phyloP scores from a whole-genome alignment of 1,140 invertebrate species.

The Calosoma granatense region DNA sequence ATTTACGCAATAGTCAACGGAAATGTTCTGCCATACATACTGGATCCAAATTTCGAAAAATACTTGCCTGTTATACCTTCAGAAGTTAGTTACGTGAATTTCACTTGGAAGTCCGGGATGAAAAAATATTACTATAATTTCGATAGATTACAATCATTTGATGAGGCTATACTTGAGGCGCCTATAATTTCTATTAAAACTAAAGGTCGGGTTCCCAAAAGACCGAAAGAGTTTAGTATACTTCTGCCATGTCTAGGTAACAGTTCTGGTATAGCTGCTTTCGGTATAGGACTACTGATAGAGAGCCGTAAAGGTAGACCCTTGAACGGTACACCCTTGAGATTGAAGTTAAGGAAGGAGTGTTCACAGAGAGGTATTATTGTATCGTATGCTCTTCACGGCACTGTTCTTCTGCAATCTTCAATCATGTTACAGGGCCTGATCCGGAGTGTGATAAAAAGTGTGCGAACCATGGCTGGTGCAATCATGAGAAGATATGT shows the following conservation, averaged over 20 bases:
- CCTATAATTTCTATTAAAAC: slow-evolving; percentile 80
- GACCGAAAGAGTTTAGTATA: slow-evolving; percentile 85
- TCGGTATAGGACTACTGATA: slow-evolving; percentile 80
- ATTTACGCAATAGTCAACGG: slow-evolving; percentile 83
- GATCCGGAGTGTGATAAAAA: slow-evolving; percentile 82
- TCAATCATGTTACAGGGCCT: slow-evolving; percentile 48
- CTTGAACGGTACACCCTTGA: slow-evolving; percentile 79
- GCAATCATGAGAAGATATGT: slow-evolving; percentile 69
- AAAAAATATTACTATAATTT: slow-evolving; percentile 85
- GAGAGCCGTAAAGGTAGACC: slow-evolving; percentile 63
- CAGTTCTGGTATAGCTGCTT: slow-evolving; percentile 76
- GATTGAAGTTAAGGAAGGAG: slow-evolving; percentile 84
- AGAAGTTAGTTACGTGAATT: slow-evolving; percentile 82
- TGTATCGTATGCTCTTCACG: slow-evolving; percentile 11
- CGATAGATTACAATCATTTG: slow-evolving; percentile 70
- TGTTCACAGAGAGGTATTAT: slow-evolving; percentile 69
- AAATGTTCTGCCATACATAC: slow-evolving; percentile 68
- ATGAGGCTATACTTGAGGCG: slow-evolving; percentile 70
- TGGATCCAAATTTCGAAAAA: slow-evolving; percentile 81
- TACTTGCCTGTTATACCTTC: slow-evolving; percentile 82
- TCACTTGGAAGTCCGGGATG: slow-evolving; percentile 79
- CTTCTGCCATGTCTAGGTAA: slow-evolving; percentile 83
- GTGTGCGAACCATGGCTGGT: slow-evolving; percentile 72
- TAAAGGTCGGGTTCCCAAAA: slow-evolving; percentile 70
- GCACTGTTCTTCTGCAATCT: slow-evolving; percentile 12